phyloP scores from a whole-genome alignment of 2,888 invertebrate genomes.

The Epiblema foenella region DNA sequence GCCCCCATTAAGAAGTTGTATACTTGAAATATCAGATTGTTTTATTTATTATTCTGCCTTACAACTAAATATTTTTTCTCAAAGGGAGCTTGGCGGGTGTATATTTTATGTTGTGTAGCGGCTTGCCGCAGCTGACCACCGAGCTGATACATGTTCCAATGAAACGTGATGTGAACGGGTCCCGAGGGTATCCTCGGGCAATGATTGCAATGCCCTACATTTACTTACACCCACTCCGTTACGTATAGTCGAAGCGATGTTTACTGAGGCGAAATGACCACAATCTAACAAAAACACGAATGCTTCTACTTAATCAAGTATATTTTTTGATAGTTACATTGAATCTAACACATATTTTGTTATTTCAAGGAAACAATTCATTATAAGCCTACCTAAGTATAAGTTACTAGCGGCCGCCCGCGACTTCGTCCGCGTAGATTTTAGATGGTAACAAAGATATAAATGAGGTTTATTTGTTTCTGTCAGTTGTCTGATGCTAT shows the following conservation, averaged over 20 bases:
- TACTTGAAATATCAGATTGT: too few species aligned
- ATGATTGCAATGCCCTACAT: conserved; percentile 47
- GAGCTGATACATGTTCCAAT: conserved; percentile 46
- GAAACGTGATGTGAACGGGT: conserved; percentile 46
- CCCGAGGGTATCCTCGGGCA: conserved; percentile 49
- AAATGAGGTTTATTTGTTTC: too few species aligned
- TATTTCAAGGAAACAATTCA: too few species aligned
- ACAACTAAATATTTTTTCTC: background rate
- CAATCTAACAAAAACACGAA: conserved; percentile 8
- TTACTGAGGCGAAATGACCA: conserved; percentile 7
- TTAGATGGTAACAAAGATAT: too few species aligned
- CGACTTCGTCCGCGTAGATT: too few species aligned
- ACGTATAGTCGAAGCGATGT: conserved; percentile 33
- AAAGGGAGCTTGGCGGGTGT: background rate
- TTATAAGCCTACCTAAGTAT: too few species aligned
- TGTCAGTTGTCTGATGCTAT: too few species aligned
- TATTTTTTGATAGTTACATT: background rate
- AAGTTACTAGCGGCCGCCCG: too few species aligned
- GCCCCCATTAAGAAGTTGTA: background rate
- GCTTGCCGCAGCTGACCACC: conserved; percentile 37
- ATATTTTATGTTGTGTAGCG: conserved; percentile 7
- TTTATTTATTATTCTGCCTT: background rate
- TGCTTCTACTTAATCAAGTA: background rate
- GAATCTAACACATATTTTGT: too few species aligned
- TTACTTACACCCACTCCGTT: conserved; percentile 45